Evolutionary conservation across 1,140 invertebrate species (phyloP).

Genomic region (Spodoptera frugiperda): DNA sequence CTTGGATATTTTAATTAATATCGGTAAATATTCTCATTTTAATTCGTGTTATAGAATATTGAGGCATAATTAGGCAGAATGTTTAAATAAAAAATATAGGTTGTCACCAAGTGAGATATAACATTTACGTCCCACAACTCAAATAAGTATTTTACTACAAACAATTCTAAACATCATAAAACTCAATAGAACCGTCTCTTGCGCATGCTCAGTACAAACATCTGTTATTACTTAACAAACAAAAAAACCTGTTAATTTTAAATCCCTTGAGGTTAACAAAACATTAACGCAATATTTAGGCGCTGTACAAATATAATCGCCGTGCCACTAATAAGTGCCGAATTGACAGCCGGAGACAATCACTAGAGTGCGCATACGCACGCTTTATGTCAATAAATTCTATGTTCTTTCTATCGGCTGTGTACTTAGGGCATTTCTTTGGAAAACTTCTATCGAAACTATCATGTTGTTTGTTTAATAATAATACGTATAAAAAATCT

Average conservation of each 20-base stretch:
- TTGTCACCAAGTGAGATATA: neutral
- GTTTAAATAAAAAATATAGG: neutral
- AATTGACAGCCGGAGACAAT: constrained; percentile 74
- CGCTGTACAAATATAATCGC: constrained; percentile 64
- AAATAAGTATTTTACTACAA: neutral
- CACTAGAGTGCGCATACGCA: constrained; percentile 29
- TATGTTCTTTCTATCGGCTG: neutral
- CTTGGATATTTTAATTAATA: constrained; percentile 38
- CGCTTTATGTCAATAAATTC: constrained; percentile 33
- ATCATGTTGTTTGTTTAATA: too few relatives aligned
- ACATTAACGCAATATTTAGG: constrained; percentile 81
- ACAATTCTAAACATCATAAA: constrained; percentile 35
- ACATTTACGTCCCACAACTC: neutral
- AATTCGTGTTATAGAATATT: neutral
- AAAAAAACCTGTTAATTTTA: constrained; percentile 74
- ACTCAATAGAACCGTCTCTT: constrained; percentile 57
- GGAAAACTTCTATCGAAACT: too few relatives aligned
- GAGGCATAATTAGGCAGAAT: constrained; percentile 10
- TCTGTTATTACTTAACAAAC: constrained; percentile 82
- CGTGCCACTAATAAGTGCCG: constrained; percentile 77
- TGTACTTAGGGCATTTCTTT: constrained; percentile 22
- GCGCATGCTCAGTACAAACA: constrained; percentile 71
- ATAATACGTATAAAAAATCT: too few relatives aligned
- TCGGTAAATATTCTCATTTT: constrained; percentile 24
- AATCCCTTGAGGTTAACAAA: constrained; percentile 82